Conservation (phyloP, 1,140 invertebrate species). For the Lethrus apterus region DNA sequence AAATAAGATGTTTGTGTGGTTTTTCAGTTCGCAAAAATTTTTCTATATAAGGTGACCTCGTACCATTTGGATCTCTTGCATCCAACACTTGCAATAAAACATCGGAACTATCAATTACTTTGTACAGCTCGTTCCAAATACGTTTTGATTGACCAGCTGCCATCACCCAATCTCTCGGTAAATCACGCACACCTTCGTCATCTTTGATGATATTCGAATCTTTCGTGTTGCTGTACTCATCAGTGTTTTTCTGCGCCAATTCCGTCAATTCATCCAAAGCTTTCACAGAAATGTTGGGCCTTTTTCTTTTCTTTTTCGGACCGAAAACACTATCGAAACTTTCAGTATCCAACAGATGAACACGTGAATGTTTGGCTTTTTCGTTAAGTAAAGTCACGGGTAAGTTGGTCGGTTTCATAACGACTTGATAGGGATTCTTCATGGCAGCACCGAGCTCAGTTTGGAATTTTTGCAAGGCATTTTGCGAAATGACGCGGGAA, state of each 20-base stretch:
- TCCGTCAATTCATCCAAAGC: slow-evolving; percentile 66
- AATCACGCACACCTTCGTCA: slow-evolving; percentile 69
- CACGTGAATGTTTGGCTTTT: slow-evolving; percentile 79
- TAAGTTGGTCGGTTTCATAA: slow-evolving; percentile 93
- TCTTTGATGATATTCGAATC: slow-evolving; percentile 79
- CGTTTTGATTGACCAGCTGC: slow-evolving; percentile 90
- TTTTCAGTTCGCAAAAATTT: slow-evolving; percentile 85
- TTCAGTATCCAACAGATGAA: slow-evolving; percentile 94
- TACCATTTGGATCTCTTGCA: slow-evolving; percentile 92
- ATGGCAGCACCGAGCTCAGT: slow-evolving; percentile 89
- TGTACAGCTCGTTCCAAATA: slow-evolving; percentile 99
- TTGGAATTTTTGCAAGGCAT: slow-evolving; percentile 94
- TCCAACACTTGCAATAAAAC: slow-evolving; percentile 91
- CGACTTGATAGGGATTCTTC: slow-evolving; percentile 94
- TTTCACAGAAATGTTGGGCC: slow-evolving; percentile 72
- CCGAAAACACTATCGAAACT: slow-evolving; percentile 93
- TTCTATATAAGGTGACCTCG: slow-evolving; percentile 88
- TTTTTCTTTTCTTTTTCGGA: slow-evolving; percentile 85
- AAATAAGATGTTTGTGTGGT: slow-evolving; percentile 89
- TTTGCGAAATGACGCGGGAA: slow-evolving; percentile 85
- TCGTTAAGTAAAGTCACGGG: slow-evolving; percentile 94
- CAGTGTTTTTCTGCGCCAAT: slow-evolving; percentile 58
- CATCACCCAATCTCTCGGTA: slow-evolving; percentile 79
- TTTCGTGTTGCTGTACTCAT: slow-evolving; percentile 69
- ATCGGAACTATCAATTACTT: slow-evolving; percentile 98